Evolutionary conservation across 2,888 invertebrate genomes (phyloP), one percentile per base, ranked within the genome.

Genomic region (Chesias legatella): DNA sequence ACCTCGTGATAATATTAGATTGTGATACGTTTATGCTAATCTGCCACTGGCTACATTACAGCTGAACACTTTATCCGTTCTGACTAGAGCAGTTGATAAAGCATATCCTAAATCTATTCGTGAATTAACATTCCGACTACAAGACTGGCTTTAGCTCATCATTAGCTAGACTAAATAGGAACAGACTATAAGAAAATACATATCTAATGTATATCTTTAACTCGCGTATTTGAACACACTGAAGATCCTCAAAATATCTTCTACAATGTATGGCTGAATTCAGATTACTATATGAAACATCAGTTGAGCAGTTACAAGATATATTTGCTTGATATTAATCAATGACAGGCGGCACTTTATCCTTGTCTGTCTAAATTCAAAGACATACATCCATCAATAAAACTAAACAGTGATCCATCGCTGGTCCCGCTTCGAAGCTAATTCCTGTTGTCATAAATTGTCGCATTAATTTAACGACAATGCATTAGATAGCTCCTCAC

Each of bases 381-480:
- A 62, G 60, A 58, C 62, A 70, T 68, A 63, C 48, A 51, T 52
- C 53, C 44, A 43, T 48, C 47, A 33, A 43, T 48, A 45, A 38
- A 51, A 46, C 35, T 43, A 62, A 67, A 68, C 70, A 68, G 63
- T 66, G 67, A 71, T 73, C 70, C 65, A 68, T 71, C 47, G 62
- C 54, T 52, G 51, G 56, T 51, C 65, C 63, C 58, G 60, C 63
- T 64, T 63, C 56, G 53, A 55, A 57, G 73, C 76, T 82, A 81
- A 83, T 82, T 81, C 80, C 77, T 67, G 63, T 63, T 75, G 78
- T 79, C 84, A 86, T 86, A 85, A 86, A 88, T 86, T 76, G 68
- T 79, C 59, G 82, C 79, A 88, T 88, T 86, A 86, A 85, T 81
- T 83, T 85, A 86, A 86, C 81, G 85, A 84, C 82, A 78, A 73